phyloP scores from a whole-genome alignment of 1,140 invertebrate species.

The Drosophila bipectinata region DNA sequence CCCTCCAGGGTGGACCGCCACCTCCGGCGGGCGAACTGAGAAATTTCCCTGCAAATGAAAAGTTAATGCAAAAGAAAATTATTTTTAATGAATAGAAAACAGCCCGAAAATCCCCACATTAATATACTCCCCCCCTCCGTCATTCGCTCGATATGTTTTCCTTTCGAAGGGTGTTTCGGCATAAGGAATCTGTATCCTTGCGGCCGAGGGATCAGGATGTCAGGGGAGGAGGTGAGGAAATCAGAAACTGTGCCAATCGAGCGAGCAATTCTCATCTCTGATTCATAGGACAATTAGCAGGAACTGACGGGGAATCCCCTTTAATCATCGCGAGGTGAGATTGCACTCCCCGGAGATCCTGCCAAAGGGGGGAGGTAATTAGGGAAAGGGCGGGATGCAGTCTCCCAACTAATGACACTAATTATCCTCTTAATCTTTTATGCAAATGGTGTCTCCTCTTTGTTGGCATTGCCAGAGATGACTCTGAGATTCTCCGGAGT shows the following conservation, averaged over 20 bases:
- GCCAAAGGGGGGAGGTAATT: background rate
- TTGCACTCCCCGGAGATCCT: slow-evolving; percentile 14
- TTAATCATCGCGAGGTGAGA: slow-evolving; percentile 35
- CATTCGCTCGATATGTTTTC: background rate
- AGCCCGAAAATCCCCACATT: slow-evolving; percentile 69
- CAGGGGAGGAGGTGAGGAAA: background rate
- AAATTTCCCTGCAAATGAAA: slow-evolving; percentile 72
- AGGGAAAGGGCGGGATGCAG: slow-evolving; percentile 3
- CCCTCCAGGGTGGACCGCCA: slow-evolving; percentile 13
- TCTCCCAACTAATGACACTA: slow-evolving; percentile 73
- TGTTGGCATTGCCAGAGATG: slow-evolving; percentile 33
- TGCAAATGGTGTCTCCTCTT: slow-evolving; percentile 65
- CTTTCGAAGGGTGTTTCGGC: slow-evolving; percentile 16
- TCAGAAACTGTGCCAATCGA: slow-evolving; percentile 54
- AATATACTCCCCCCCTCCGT: slow-evolving; percentile 25
- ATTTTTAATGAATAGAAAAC: slow-evolving; percentile 82
- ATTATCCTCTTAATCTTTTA: slow-evolving; percentile 78
- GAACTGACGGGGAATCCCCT: slow-evolving; percentile 22
- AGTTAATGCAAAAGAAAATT: slow-evolving; percentile 81
- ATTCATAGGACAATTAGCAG: slow-evolving; percentile 47
- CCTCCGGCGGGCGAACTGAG: slow-evolving; percentile 3
- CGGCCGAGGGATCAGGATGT: slow-evolving; percentile 18
- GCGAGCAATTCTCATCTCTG: slow-evolving; percentile 26
- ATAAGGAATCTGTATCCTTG: slow-evolving; percentile 42
- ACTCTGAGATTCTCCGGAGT: slow-evolving; percentile 2